phyloP scores from a whole-genome alignment of 2,888 invertebrate genomes.

The Keiferia lycopersicella region DNA sequence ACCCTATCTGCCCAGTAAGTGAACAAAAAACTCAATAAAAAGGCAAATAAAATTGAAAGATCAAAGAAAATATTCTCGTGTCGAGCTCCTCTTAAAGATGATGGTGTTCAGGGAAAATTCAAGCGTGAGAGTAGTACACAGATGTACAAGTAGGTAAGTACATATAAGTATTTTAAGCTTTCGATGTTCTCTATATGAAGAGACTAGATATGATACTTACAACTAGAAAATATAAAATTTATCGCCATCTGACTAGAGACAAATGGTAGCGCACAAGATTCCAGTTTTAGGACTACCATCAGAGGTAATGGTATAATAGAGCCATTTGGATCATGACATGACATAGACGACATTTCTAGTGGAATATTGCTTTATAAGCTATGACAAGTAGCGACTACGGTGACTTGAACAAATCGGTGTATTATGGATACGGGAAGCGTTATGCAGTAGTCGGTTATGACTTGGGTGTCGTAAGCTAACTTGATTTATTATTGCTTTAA shows the following conservation, averaged over 20 bases:
- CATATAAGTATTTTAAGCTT: too few species aligned
- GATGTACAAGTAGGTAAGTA: too few species aligned
- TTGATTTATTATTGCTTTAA: background rate
- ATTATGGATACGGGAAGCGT: background rate
- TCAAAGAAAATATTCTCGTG: too few species aligned
- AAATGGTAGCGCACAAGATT: conserved; percentile 55
- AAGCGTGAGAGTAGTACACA: too few species aligned
- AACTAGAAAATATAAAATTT: too few species aligned
- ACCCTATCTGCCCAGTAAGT: too few species aligned
- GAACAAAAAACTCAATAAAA: too few species aligned
- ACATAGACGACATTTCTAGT: conserved; percentile 13
- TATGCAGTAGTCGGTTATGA: background rate
- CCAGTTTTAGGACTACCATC: conserved; percentile 29
- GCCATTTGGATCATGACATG: conserved; percentile 14
- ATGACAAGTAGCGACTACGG: background rate
- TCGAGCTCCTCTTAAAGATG: too few species aligned
- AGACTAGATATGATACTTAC: too few species aligned
- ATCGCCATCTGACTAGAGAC: conserved; percentile 38
- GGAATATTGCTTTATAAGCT: conserved; percentile 18
- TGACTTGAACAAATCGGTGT: conserved; percentile 9
- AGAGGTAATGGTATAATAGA: conserved; percentile 21
- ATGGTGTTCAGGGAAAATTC: too few species aligned
- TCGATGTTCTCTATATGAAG: too few species aligned
- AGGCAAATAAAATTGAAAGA: too few species aligned
- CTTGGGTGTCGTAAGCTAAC: background rate